Base-by-base conservation (phyloP, 2,797 vertebrate species). In the Peromyscus attwateri region DNA sequence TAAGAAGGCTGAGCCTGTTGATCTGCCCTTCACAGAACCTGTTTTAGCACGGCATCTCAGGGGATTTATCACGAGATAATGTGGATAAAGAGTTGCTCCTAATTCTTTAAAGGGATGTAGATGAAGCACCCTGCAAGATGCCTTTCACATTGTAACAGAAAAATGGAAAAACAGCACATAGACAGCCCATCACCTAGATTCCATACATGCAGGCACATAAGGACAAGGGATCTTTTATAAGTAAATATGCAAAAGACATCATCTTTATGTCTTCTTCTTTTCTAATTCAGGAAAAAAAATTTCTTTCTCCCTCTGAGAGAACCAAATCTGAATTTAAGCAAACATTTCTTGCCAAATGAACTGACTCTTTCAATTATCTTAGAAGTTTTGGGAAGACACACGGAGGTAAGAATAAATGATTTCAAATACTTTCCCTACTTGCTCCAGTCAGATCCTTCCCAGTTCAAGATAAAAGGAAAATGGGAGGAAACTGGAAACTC, bases 21-120 rank as follows among this genome's bases (percentile, higher is more conserved):
- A 98, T 92, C 98, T 97, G 96, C 95, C 97, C 92, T 93, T 96
- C 95, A 34, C 92, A 87, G 97, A 98, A 98, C 96, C 98, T 98
- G 95, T 97, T 98, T 96, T 91, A 97, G 97, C 89, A 75, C 92
- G 87, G 97, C 96, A 97, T 98, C 97, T 95, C 84, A 80, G 95
- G 88, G 96, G 98, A 97, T 98, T 98, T 98, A 96, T 95, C 60
- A 84, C 37, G 25, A 92, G 91, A 97, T 85, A 97, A 96, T 94
- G 94, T 97, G 88, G 95, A 97, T 97, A 95, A 97, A 97, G 55
- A 92, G 97, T 98, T 95, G 79, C 89, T 95, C 64, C 91, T 98
- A 97, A 98, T 87, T 97, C 98, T 97, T 97, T 96, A 62, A 96
- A 95, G 95, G 87, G 95, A 89, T 91, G 71, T 64, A 82, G 95